Evolutionary conservation across 1,140 invertebrate genomes (phyloP), one percentile per base, ranked within the genome.

Genomic region (Homalodisca vitripennis): DNA sequence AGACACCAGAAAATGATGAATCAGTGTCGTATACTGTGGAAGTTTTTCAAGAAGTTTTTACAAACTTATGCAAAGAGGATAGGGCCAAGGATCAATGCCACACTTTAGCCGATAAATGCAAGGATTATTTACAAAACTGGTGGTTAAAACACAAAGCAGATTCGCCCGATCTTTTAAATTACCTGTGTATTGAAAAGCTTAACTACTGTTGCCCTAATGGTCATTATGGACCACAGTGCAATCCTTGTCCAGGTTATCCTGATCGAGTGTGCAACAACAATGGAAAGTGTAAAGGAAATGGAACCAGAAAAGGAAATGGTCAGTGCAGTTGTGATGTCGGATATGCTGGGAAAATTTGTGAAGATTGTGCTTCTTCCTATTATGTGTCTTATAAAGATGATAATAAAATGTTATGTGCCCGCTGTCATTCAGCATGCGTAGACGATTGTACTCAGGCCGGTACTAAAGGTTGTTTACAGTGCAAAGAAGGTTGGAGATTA

Each of bases 211-310:
- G 97, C 79, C 92, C 93, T 0, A 84, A 88, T 55, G 86, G 90
- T 73, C 93, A 94, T 71, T 99, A 83, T 83, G 98, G 98, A 1
- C 83, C 88, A 47, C 82, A 91, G 6, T 99, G 98, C 81, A 79
- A 78, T n/a, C 87, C 88, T 0, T 99, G 98, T 81, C 81, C 82
- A 0, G 95, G 94, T 27, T 89, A 86, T 72, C 88, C 86, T n/a
- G 82, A 87, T 57, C 88, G 87, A 70, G 80, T 91, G 47, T 97
- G 93, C 80, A 89, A 78, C 80, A 92, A 89, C 6, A 95, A 95
- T 84, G 98, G 97, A 48, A 92, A 92, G 79, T 99, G 97, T 80
- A 92, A 95, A 83, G 97, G 97, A 30, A 86, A 89, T 73, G 97
- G 98, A 0, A 98, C 94, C 0, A 83, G 96, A 51, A 94, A 94